Percentiles rank a stretch among this genome's conserved stretches.
Conservation (phyloP, 2,888 invertebrate species). For the Neelides folsomi region DNA sequence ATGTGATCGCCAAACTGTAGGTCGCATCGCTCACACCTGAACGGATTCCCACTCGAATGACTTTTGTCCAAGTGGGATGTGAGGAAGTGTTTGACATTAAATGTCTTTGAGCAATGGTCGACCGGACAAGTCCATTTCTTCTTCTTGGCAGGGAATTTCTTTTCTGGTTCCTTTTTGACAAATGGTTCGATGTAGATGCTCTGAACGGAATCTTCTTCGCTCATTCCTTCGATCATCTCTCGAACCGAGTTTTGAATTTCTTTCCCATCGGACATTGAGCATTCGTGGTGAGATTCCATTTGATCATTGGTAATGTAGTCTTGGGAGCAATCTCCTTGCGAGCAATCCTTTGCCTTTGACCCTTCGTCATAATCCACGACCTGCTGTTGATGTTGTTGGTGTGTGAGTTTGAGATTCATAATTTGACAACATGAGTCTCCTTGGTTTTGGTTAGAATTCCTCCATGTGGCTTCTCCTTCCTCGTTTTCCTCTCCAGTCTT, state of each 20-base stretch:
- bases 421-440: constrained; percentile 1
- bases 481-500: constrained; percentile 2
- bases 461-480: constrained; percentile 1
- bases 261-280: background rate
- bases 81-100: constrained; percentile 14
- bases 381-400: background rate
- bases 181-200: background rate
- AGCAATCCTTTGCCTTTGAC: background rate
- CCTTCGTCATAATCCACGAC: background rate
- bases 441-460: background rate
- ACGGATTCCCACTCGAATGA: constrained; percentile 14
- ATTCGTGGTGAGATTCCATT: constrained; percentile 2
- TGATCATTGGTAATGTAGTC: background rate
- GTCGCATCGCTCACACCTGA: constrained; percentile 9
- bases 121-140: constrained; percentile 12
- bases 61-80: constrained; percentile 14
- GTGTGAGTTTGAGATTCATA: constrained; percentile 3
- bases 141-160: background rate
- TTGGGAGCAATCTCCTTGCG: background rate
- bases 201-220: background rate
- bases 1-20: constrained; percentile 16
- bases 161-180: background rate
- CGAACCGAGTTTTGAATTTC: background rate
- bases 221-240: background rate
- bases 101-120: constrained; percentile 6